Base-by-base conservation (phyloP, 2,113 vertebrate species). In the Nesoenas mayeri region DNA sequence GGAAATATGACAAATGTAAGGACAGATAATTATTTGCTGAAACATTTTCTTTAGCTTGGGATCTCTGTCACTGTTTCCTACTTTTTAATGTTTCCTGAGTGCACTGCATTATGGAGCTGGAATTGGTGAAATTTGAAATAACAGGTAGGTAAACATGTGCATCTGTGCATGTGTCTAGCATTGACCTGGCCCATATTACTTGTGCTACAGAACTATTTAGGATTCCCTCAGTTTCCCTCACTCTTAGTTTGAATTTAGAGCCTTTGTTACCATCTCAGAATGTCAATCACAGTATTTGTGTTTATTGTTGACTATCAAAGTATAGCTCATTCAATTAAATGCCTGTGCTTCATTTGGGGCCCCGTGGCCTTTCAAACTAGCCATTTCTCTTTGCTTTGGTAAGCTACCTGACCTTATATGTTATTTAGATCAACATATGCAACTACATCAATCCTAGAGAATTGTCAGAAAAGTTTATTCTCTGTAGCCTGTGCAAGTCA, bases 61-160 rank as follows among this genome's bases (percentile, higher is more conserved):
- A 95, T 94, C 81, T 97, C 81, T 94, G 82, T 96, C 93, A 95
- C 48, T 93, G 48, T 96, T 95, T 93, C 87, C 94, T 73, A 96
- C 89, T 96, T 95, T 91, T 91, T 91, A 96, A 82, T 88, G 75
- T 95, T 93, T 92, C 67, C 88, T 88, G 85, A 85, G 64, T 9
- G 25, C 57, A 70, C 87, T 95, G 89, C 85, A 56, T 90, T 91
- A 42, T 89, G 95, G 94, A 97, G 42, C 95, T 95, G 91, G 82
- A 95, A 70, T 50, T 81, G 91, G 65, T 97, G 94, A 96, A 94
- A 96, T 97, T 96, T 97, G 95, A 96, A 97, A 96, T 97, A 32
- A 29, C 93, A 95, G 96, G 95, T 96, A 91, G 95, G 95, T 97
- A 96, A 95, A 95, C 93, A 67, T 64, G 62, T 97, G 96, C 95